These are phyloP conservation scores for Lithobates sylvaticus DNA, from an alignment of 2,797 vertebrate species.

Conservation along the genomic window DNA sequence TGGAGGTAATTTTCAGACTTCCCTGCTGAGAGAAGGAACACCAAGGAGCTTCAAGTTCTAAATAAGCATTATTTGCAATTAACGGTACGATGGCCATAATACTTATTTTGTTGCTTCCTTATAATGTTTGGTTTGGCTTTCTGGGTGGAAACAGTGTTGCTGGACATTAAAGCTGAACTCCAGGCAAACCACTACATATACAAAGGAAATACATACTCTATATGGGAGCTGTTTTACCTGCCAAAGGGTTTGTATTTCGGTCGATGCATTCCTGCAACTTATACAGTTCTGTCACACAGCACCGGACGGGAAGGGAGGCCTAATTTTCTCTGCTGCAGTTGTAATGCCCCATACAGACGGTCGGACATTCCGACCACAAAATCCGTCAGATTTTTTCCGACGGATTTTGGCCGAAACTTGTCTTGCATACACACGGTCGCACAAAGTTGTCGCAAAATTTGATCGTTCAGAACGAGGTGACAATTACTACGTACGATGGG, in stretches of 20 bases:
- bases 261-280: not conserved
- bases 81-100: conserved; percentile 28
- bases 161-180: not conserved
- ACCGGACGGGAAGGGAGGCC: no score
- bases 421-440: no score
- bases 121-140: not conserved
- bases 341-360: no score
- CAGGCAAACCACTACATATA: not conserved
- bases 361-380: no score
- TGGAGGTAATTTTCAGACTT: conserved; percentile 65
- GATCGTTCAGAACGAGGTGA: no score
- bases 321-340: no score
- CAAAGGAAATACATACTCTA: not conserved
- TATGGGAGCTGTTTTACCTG: no score
- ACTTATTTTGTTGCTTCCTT: not conserved
- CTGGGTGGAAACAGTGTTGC: not conserved
- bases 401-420: no score
- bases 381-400: no score
- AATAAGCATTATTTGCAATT: conserved; percentile 44
- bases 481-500: no score
- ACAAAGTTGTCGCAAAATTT: no score
- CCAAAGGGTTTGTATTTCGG: not conserved
- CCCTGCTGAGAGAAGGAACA: conserved; percentile 65
- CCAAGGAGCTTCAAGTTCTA: conserved; percentile 36
- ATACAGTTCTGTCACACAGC: not conserved